A percentile compares a stretch with the other conserved stretches of the same genome.
These are phyloP conservation scores for Orestias chungarensis DNA, from an alignment of 2,797 vertebrate genomes.

Conservation along the genomic window DNA sequence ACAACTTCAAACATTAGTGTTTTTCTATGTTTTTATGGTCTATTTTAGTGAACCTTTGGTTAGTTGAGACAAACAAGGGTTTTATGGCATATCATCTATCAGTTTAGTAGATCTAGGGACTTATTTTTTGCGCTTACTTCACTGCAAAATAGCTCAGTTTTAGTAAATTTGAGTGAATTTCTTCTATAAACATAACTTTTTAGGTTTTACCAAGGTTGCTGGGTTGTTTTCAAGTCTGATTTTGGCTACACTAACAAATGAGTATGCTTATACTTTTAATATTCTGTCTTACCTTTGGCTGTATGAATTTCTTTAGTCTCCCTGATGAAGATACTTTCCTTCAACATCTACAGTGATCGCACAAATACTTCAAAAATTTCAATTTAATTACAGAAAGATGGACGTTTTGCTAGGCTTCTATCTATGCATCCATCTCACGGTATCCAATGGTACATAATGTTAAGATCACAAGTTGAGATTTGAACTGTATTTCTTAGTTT, in stretches of 20 bases:
- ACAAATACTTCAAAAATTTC: neutral
- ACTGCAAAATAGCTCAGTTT: neutral
- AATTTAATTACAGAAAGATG: neutral
- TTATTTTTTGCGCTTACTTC: neutral
- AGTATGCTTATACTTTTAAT: neutral
- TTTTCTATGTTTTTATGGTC: neutral
- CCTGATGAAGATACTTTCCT: no score
- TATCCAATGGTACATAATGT: neutral
- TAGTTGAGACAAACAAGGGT: neutral
- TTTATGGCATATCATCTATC: neutral
- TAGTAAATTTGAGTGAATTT: neutral
- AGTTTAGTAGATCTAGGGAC: neutral
- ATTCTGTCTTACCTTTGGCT: neutral
- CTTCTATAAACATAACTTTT: neutral
- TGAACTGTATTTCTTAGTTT: neutral
- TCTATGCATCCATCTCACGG: no score
- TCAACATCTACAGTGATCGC: no score
- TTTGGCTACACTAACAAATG: neutral
- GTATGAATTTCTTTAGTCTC: neutral
- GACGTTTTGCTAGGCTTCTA: neutral
- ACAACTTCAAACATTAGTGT: neutral
- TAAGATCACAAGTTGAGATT: neutral
- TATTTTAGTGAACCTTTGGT: no score
- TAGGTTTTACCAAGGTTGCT: neutral
- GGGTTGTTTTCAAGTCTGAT: neutral